Evolutionary conservation across 2,888 invertebrate species (phyloP).

Genomic region (Agrotis segetum): DNA sequence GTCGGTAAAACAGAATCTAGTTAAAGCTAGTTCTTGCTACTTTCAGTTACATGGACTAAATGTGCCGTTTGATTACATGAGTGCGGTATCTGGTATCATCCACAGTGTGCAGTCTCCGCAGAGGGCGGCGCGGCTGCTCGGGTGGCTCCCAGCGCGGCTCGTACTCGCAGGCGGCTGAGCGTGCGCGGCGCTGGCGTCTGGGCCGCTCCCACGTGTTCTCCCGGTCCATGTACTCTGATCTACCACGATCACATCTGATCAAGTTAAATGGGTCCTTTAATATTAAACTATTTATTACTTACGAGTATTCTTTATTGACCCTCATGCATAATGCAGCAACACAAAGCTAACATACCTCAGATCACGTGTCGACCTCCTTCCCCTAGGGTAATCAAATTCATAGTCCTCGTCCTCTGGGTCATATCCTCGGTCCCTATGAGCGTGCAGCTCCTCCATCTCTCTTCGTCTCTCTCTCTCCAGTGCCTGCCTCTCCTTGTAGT

Average conservation of each 20-base stretch:
- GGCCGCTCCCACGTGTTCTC: conserved; percentile 73
- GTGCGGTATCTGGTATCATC: conserved; percentile 73
- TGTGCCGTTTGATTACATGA: conserved; percentile 20
- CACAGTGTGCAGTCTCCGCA: conserved; percentile 80
- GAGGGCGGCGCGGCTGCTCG: conserved; percentile 63
- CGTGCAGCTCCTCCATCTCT: conserved; percentile 74
- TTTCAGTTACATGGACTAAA: not conserved
- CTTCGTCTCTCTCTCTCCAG: conserved; percentile 75
- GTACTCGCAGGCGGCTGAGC: conserved; percentile 80
- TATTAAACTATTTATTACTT: no score
- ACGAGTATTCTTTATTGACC: no score
- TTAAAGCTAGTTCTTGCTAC: no score
- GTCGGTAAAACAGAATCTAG: no score
- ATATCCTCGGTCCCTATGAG: conserved; percentile 79
- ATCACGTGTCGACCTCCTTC: conserved; percentile 72
- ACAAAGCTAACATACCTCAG: conserved; percentile 64
- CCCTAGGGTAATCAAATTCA: conserved; percentile 81
- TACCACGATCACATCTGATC: conserved; percentile 77
- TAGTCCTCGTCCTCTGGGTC: conserved; percentile 87
- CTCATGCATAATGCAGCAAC: not conserved
- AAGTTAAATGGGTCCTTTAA: not conserved
- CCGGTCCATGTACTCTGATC: conserved; percentile 81
- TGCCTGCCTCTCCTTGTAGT: conserved; percentile 88
- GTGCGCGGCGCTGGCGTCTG: conserved; percentile 79
- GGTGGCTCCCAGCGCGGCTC: conserved; percentile 73